Percentiles rank a stretch among this genome's conserved stretches.
These are phyloP conservation scores for Boulengeromyrus knoepffleri DNA, from an alignment of 2,113 vertebrate species.

Conservation along the genomic window DNA sequence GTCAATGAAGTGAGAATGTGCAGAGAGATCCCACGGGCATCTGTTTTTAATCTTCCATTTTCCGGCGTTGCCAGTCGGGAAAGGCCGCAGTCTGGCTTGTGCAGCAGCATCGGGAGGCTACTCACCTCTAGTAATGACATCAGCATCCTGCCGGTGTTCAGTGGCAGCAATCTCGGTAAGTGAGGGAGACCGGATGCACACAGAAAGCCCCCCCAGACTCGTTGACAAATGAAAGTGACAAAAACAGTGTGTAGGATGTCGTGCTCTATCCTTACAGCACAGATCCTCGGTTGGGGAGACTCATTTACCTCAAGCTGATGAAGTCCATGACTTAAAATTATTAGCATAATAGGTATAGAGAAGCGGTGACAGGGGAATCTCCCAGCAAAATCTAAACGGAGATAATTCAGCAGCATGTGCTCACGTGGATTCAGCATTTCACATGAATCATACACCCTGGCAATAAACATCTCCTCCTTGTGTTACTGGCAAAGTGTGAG, in stretches of 20 bases:
- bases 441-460: neutral
- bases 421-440: neutral
- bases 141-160: neutral
- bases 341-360: neutral
- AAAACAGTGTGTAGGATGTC: neutral
- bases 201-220: neutral
- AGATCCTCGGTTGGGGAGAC: neutral
- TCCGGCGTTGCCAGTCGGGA: neutral
- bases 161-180: neutral
- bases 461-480: neutral
- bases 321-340: neutral
- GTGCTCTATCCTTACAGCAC: neutral
- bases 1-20: neutral
- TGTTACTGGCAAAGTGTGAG: constrained; percentile 3
- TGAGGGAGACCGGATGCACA: neutral
- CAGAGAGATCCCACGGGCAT: neutral
- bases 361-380: neutral
- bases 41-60: neutral
- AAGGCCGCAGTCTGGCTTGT: neutral
- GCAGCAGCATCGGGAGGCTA: neutral
- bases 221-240: neutral
- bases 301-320: neutral
- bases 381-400: neutral
- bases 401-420: neutral
- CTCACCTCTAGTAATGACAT: neutral